Conservation (phyloP, 2,888 invertebrate species). For the Tachina fera region DNA sequence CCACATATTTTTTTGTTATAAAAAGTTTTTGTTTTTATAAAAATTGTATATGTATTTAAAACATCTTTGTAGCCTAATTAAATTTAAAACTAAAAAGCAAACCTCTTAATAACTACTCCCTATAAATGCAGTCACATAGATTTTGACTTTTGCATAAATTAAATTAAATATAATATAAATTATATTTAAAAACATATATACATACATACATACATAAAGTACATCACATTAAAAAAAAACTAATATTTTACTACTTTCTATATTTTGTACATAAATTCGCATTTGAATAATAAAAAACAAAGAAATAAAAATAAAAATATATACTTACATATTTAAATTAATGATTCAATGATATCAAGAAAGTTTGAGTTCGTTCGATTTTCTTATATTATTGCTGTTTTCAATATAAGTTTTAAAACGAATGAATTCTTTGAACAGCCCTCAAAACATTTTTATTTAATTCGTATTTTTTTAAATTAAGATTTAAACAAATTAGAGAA, state of each 20-base stretch:
- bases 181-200: neutral
- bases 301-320: neutral
- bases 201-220: neutral
- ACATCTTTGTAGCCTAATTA: slow-evolving; percentile 42
- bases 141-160: slow-evolving; percentile 52
- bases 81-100: slow-evolving; percentile 25
- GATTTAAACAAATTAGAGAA: neutral
- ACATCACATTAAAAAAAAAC: slow-evolving; percentile 12
- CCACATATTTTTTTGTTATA: neutral
- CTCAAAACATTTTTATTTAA: no score
- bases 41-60: slow-evolving; percentile 34
- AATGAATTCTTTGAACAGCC: no score
- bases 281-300: slow-evolving; percentile 31
- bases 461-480: slow-evolving; percentile 16
- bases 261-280: slow-evolving; percentile 64
- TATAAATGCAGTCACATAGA: slow-evolving; percentile 48
- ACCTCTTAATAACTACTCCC: slow-evolving; percentile 29
- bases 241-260: slow-evolving; percentile 49
- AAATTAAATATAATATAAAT: slow-evolving; percentile 12
- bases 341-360: no score
- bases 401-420: no score
- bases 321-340: neutral
- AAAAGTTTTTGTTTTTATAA: slow-evolving; percentile 2
- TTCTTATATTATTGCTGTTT: no score
- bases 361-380: no score